Evolutionary conservation across 1,140 invertebrate species (phyloP).

Genomic region (Heliothis subflexa): DNA sequence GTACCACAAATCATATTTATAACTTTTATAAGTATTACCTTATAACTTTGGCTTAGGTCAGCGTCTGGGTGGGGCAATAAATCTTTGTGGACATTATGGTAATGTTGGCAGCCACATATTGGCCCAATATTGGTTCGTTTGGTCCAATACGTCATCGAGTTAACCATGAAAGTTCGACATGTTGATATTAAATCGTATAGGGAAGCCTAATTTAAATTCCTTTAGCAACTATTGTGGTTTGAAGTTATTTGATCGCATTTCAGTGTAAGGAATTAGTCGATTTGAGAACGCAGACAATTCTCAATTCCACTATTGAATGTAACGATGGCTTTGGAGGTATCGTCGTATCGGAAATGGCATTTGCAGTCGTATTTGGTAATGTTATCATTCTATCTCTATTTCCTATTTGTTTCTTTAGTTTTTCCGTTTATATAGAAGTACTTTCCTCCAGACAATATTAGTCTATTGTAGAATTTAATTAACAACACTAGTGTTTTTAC

Average conservation of each 20-base stretch:
- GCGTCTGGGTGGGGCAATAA: constrained; percentile 21
- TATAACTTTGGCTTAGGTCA: constrained; percentile 11
- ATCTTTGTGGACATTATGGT: constrained; percentile 27
- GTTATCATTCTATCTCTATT: too few species aligned
- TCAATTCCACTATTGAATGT: too few species aligned
- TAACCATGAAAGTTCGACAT: background rate
- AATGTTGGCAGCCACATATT: constrained; percentile 21
- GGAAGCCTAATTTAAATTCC: constrained; percentile 30
- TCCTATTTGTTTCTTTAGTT: too few species aligned
- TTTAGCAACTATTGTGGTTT: constrained; percentile 6
- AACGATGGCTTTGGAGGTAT: too few species aligned
- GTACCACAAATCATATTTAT: constrained; percentile 33
- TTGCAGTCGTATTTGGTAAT: too few species aligned
- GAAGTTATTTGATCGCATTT: background rate
- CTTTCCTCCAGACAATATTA: too few species aligned
- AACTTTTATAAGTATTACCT: constrained; percentile 35
- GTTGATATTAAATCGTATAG: constrained; percentile 25
- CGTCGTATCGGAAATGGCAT: too few species aligned
- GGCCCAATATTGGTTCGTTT: constrained; percentile 22
- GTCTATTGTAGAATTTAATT: too few species aligned
- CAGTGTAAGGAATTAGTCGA: background rate
- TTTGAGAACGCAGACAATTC: too few species aligned
- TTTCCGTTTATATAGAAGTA: too few species aligned
- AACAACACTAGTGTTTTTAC: too few species aligned
- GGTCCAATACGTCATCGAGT: constrained; percentile 2